A percentile compares a stretch with the other conserved stretches of the same genome.
Evolutionary conservation across 2,888 invertebrate species (phyloP).

Genomic region (Xestia xanthographa): DNA sequence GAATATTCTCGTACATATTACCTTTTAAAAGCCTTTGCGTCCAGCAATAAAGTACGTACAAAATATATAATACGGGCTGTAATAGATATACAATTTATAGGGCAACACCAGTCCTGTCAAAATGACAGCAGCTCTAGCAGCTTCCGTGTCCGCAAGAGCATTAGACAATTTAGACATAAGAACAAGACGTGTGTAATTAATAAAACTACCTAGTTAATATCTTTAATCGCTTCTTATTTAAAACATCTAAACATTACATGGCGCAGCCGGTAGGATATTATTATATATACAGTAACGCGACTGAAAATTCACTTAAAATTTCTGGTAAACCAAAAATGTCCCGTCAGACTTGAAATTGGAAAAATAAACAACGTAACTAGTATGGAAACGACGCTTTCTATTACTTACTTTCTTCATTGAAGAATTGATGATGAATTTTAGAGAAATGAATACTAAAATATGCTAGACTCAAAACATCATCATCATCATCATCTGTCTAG

Average conservation of each 20-base stretch:
- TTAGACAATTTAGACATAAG: no score
- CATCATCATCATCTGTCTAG: not conserved
- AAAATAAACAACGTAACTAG: constrained; percentile 8
- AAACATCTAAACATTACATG: no score
- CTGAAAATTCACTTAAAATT: constrained; percentile 38
- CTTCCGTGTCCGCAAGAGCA: no score
- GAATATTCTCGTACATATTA: constrained; percentile 35
- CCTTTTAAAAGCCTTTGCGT: constrained; percentile 28
- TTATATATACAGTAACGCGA: constrained; percentile 25
- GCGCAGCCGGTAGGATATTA: no score
- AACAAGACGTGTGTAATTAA: no score
- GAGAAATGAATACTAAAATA: not conserved
- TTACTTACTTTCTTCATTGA: not conserved
- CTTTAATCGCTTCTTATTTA: no score
- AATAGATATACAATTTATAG: no score
- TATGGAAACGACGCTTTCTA: not conserved
- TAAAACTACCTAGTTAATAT: no score
- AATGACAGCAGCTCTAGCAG: no score
- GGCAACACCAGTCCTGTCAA: no score
- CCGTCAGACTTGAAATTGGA: not conserved
- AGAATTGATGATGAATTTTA: not conserved
- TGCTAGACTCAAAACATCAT: not conserved
- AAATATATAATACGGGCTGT: constrained; percentile 33
- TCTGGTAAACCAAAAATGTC: constrained; percentile 3
- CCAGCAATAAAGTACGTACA: constrained; percentile 17